Base-by-base conservation (phyloP, 2,888 invertebrate species). In the Drosophila greeni region DNA sequence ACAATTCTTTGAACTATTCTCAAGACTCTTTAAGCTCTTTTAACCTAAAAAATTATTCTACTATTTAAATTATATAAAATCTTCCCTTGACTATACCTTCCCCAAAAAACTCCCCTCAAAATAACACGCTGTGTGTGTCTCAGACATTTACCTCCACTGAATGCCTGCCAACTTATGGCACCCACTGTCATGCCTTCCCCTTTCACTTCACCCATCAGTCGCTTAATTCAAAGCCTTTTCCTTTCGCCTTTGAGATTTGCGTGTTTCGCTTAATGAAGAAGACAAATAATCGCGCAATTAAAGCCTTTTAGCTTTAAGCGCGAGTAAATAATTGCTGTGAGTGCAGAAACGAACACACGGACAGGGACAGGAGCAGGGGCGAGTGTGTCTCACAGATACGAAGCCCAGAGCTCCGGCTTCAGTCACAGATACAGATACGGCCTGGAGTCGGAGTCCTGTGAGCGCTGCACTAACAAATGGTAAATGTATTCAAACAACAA, bases 221-320 rank as follows among this genome's bases (percentile, higher is more conserved):
- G 56, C 67, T 66, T 67, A 70, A 67, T 62, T 53, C 67, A 70
- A 70, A 70, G 70, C 70, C 70, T 45, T 53, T 58, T 57, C 37
- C 55, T 24, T 57, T 51, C 70, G 76, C 79, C 84, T 74, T 82
- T 76, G 76, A 76, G 84, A 86, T 86, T 86, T 85, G 85, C 83
- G 84, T 86, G 85, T 85, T 82, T 84, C 81, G 79, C 82, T 81
- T 81, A 84, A 85, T 81, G 82, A 87, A 85, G 86, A 86, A 86
- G 87, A 85, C 86, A 87, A 87, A 86, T 86, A 86, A 86, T 86
- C 82, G 84, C 80, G 82, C 85, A 86, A 86, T 86, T 86, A 86
- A 86, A 86, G 84, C 84, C 86, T 83, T 86, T 86, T 84, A 86
- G 86, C 85, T 85, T 84, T 80, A 85, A 86, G 85, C 84, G 82